Evolutionary conservation across 1,140 invertebrate species (phyloP).

Genomic region (Drosophila santomea): DNA sequence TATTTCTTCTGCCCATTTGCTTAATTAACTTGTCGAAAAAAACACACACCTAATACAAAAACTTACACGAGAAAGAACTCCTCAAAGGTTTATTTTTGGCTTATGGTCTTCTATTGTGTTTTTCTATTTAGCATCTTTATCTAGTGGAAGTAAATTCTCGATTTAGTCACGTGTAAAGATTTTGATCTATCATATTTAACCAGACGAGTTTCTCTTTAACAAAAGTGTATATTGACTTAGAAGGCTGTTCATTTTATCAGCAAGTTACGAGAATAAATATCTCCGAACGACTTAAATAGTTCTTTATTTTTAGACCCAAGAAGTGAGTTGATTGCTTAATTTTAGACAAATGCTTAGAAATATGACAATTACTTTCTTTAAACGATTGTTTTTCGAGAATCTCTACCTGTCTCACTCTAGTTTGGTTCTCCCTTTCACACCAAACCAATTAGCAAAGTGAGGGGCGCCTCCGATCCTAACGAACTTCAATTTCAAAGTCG

Average conservation of each 20-base stretch:
- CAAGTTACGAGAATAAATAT: not conserved
- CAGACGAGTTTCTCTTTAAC: too few species aligned
- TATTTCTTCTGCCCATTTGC: constrained; percentile 41
- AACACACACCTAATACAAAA: constrained; percentile 11
- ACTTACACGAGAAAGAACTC: constrained; percentile 41
- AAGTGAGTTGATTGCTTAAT: not conserved
- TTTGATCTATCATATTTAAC: not conserved
- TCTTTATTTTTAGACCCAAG: not conserved
- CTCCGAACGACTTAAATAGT: not conserved
- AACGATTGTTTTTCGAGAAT: too few species aligned
- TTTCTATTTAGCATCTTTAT: constrained; percentile 11
- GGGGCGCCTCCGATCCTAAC: constrained; percentile 42
- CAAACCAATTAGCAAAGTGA: constrained; percentile 63
- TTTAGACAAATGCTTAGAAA: not conserved
- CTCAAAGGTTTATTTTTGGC: constrained; percentile 29
- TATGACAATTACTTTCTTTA: not conserved
- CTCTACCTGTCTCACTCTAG: not conserved
- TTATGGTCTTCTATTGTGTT: constrained; percentile 27
- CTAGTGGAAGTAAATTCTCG: constrained; percentile 24
- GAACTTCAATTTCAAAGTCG: constrained; percentile 47
- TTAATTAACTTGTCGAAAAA: constrained; percentile 70
- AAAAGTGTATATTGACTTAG: too few species aligned
- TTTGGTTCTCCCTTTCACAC: constrained; percentile 12
- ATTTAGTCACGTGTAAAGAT: constrained; percentile 21
- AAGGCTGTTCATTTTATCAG: not conserved